Conservation (phyloP, 2,113 vertebrate species). For the Limanda limanda region DNA sequence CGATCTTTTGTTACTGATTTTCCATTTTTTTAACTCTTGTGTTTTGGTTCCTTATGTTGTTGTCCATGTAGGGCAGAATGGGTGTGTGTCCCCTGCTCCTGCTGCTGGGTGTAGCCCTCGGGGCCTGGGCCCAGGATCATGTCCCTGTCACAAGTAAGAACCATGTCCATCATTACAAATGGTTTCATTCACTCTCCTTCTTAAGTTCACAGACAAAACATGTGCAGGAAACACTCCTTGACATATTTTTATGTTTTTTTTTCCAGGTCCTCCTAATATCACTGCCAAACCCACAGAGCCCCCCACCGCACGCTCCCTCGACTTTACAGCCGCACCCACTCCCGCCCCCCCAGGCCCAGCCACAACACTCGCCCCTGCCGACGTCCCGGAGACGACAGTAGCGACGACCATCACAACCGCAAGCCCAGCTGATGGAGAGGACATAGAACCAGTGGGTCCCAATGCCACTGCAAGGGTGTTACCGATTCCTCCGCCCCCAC, state of each 20-base stretch:
- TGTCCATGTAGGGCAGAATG: constrained; percentile 90
- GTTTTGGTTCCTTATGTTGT: constrained; percentile 14
- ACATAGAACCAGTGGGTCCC: constrained; percentile 2
- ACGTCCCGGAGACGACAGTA: constrained; percentile 4
- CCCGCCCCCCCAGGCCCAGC: constrained; percentile 20
- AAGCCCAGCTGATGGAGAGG: constrained; percentile 18
- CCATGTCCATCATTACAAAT: background rate
- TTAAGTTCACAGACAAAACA: background rate
- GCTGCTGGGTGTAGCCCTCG: constrained; percentile 85
- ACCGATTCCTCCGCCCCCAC: constrained; percentile 17
- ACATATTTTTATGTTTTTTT: background rate
- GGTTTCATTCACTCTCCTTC: background rate
- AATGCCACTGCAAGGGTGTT: background rate
- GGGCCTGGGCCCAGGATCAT: constrained; percentile 76
- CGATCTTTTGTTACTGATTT: constrained; percentile 21
- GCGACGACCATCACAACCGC: constrained; percentile 2
- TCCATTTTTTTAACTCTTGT: background rate
- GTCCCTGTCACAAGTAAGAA: constrained; percentile 82
- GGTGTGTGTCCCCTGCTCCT: constrained; percentile 90
- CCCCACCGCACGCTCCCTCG: constrained; percentile 32
- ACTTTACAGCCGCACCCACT: constrained; percentile 29
- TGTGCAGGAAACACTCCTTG: background rate
- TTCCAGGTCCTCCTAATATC: constrained; percentile 49
- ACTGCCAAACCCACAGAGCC: constrained; percentile 56
- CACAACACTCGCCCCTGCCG: constrained; percentile 12